These are phyloP conservation scores for Heteromyza rotundicornis DNA, from an alignment of 2,888 invertebrate genomes.

Conservation along the genomic window DNA sequence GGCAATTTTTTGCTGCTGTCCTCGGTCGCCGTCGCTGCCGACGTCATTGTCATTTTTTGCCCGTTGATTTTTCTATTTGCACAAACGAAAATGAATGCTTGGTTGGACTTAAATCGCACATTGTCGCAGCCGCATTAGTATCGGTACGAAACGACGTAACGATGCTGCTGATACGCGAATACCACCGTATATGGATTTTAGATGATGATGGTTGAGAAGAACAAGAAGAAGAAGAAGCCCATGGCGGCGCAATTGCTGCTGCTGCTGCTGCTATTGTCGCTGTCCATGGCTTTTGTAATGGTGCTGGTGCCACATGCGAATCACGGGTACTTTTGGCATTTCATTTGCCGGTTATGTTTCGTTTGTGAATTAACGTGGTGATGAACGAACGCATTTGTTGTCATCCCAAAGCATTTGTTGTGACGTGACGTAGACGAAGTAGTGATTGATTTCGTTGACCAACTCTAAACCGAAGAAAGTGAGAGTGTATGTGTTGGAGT, in stretches of 20 bases:
- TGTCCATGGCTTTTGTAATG: too few relatives aligned
- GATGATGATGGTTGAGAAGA: too few relatives aligned
- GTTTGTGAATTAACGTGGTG: slow-evolving; percentile 38
- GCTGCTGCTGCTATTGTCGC: slow-evolving; percentile 22
- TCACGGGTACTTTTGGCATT: slow-evolving; percentile 52
- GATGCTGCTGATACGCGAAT: neutral
- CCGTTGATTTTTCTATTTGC: slow-evolving; percentile 31
- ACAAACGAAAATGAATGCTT: slow-evolving; percentile 33
- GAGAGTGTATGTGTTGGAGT: too few relatives aligned
- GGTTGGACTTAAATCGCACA: slow-evolving; percentile 29
- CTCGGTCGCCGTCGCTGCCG: slow-evolving; percentile 17
- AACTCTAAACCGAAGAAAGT: too few relatives aligned
- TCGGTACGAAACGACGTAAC: neutral
- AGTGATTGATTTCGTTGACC: neutral
- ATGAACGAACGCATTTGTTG: slow-evolving; percentile 22
- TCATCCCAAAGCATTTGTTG: neutral
- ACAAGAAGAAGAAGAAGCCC: slow-evolving; percentile 16
- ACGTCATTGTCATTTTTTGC: slow-evolving; percentile 11
- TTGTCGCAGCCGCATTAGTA: slow-evolving; percentile 4
- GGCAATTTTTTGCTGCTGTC: slow-evolving; percentile 14
- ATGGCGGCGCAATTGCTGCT: slow-evolving; percentile 29
- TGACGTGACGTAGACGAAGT: neutral
- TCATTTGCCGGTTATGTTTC: slow-evolving; percentile 56
- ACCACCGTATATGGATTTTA: too few relatives aligned
- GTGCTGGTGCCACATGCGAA: slow-evolving; percentile 46